Base-by-base conservation (phyloP, 1,140 invertebrate genomes). In the Nasonia vitripennis region DNA sequence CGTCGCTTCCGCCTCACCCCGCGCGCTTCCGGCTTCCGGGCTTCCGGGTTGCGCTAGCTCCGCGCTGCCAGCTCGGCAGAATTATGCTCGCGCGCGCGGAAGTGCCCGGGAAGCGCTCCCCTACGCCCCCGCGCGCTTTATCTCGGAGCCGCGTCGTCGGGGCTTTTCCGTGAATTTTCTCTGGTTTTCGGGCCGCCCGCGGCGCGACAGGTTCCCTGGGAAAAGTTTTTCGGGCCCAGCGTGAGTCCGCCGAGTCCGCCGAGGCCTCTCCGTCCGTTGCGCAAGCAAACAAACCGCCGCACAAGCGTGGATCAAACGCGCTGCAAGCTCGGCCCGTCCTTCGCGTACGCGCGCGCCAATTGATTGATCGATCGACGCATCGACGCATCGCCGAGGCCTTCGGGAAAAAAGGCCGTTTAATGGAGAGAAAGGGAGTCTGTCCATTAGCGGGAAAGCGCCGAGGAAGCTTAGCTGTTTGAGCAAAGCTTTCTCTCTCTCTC, bases 11-110 rank as follows among this genome's bases (percentile, higher is more conserved):
- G 89, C 88, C 89, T 90, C 86, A 83, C 89, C 89, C 90, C 14
- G 55, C 23, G 68, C 27, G 87, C 91, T 93, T 93, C 92, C 92
- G 91, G 91, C 89, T 93, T 93, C 88, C 88, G 88, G 89, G 88
- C 34, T 87, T 90, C 89, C 90, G 91, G 90, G 89, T 87, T 45
- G 7, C 68, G 2, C 68, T 71, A n/a, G n/a, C n/a, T n/a, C n/a
- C n/a, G n/a, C n/a, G n/a, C n/a, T n/a, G n/a, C 68, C 20, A n/a
- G 6, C 88, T 89, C 88, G 86, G 86, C 89, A 88, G 89, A 90
- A 91, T 91, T 89, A 88, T 70, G n/a, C 37, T 41, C 85, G 77
- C 12, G 45, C 67, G 81, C 78, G 84, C 87, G 88, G 87, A 90
- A 88, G 88, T n/a, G n/a, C 83, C 27, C 27, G 27, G 45, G 70